Conservation (phyloP, 2,113 vertebrate species). For the Castor canadensis region DNA sequence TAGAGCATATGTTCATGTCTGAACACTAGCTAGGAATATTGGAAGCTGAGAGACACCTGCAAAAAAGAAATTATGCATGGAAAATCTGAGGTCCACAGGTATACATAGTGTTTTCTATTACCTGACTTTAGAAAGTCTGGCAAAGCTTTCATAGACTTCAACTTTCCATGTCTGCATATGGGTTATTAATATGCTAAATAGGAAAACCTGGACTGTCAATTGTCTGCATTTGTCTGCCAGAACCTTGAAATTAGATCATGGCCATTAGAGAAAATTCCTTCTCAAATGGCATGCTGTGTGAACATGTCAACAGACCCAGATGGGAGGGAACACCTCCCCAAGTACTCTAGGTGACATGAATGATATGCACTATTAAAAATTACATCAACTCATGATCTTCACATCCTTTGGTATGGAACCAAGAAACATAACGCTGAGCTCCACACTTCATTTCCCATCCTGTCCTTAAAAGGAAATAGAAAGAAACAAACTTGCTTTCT, state of each 20-base stretch:
- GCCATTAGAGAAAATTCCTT: conserved; percentile 51
- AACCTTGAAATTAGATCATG: conserved; percentile 66
- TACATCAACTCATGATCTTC: not conserved
- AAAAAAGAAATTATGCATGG: conserved; percentile 1
- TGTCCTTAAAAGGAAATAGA: not conserved
- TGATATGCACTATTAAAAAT: not conserved
- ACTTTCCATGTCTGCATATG: not conserved
- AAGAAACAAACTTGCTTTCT: not conserved
- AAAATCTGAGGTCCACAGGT: not conserved
- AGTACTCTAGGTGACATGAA: not conserved
- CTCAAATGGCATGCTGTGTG: not conserved
- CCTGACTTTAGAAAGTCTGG: not conserved
- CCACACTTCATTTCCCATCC: not conserved
- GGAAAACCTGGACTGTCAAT: conserved; percentile 36
- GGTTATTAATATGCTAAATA: conserved; percentile 36
- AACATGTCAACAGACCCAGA: not conserved
- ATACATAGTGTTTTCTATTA: not conserved
- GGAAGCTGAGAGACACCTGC: not conserved
- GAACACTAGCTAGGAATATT: conserved; percentile 27
- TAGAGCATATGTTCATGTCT: not conserved
- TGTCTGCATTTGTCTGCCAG: not conserved
- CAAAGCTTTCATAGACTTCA: conserved; percentile 21
- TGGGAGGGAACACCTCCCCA: not conserved
- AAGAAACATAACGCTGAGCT: not conserved
- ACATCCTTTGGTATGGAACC: not conserved